Base-by-base conservation (phyloP, 64 coral and sea anemone genomes). In the Montipora cactus region DNA sequence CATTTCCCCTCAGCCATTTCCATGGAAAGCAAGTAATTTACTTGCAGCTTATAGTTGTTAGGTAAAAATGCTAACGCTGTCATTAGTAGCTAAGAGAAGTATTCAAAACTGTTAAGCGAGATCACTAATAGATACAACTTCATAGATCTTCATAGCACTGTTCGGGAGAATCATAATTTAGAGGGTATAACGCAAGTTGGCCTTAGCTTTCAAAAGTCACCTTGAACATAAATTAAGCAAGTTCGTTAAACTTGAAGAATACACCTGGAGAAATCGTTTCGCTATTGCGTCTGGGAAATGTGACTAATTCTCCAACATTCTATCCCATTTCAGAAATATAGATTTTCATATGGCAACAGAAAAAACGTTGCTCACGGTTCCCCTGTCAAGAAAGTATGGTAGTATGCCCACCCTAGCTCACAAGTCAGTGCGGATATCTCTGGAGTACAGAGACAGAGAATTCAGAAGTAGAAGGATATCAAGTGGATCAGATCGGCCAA, bases 401-500 rank as follows among this genome's bases (percentile, higher is more conserved):
- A 86, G 82, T 59, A 86, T 86, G 82, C 62, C 82, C 6, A 20
- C 66, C 7, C 44, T 86, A 18, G 82, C 5, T 50, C 62, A 86
- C 14, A 86, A 86, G 66, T 71, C 82, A 19, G 25, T 23, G 11
- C 53, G 11, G 8, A 86, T 72, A 50, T 86, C 82, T 13, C 82
- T 86, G 0, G 82, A 86, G 8, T 49, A 50, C 37, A 69, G 49
- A 47, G 46, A 86, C 45, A 19, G 71, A 50, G 1, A 59, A 11
- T 70, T 72, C 49, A n/a, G 1, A 20, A 7, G 11, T 69, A 58
- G 81, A 3, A 84, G 61, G 62, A 66, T 69, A 45, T 84, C 57
- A 21, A 55, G 57, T 37, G 13, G 57, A 53, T 82, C 81, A 13
- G 81, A 84, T 3, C 18, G 64, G 8, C 44, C 9, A 49, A 72